A percentile compares a stretch with the other conserved stretches of the same genome.
Conservation (phyloP, 2,797 vertebrate species). For the Acomys russatus region DNA sequence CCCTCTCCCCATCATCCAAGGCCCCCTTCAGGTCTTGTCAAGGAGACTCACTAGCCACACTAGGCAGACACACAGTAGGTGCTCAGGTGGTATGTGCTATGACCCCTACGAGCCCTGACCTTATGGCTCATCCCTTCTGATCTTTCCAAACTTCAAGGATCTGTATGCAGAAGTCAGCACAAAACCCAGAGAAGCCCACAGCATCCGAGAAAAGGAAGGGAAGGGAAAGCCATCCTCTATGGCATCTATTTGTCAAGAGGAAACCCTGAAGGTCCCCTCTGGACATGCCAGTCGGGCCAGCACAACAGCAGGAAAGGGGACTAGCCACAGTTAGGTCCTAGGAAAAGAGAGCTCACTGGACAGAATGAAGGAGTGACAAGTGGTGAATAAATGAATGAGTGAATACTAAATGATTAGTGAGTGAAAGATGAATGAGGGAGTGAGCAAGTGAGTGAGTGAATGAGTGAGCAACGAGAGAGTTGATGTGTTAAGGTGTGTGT, state of each 20-base stretch:
- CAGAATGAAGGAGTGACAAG: accelerated
- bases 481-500: background rate
- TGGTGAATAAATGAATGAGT: background rate
- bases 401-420: background rate
- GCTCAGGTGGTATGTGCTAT: background rate
- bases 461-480: background rate
- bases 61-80: background rate
- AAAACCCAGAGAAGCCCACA: background rate
- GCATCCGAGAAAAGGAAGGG: background rate
- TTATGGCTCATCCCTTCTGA: too few relatives aligned
- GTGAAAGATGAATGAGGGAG: background rate
- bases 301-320: background rate
- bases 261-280: background rate
- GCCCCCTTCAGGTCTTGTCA: background rate
- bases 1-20: background rate
- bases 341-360: accelerated
- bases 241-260: background rate
- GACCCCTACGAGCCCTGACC: too few relatives aligned
- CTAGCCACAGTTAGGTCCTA: background rate
- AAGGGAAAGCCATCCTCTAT: background rate
- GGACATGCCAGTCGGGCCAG: background rate
- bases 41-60: background rate
- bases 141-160: background rate
- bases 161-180: background rate
- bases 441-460: accelerated